Conservation (phyloP, 2,113 vertebrate species). For the Myotis davidii region DNA sequence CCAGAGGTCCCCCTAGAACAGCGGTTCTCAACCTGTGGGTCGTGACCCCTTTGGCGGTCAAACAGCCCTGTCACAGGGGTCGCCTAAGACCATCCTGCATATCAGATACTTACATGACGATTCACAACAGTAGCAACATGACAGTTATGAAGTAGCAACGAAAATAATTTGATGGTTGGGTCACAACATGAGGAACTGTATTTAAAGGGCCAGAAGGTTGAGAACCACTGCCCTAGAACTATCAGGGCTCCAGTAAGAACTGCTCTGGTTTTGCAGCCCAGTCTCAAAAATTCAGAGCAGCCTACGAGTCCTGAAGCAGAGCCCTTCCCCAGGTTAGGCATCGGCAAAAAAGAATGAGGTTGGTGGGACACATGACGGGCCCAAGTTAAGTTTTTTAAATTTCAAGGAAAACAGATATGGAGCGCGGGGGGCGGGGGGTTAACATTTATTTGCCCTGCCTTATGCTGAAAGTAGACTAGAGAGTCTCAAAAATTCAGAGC, state of each 20-base stretch:
- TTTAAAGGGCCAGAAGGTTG: too few species aligned
- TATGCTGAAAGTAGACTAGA: neutral
- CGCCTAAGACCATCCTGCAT: too few species aligned
- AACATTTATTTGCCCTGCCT: neutral
- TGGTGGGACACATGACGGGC: neutral
- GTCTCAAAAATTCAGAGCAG: neutral
- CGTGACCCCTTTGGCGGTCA: too few species aligned
- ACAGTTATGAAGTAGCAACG: too few species aligned
- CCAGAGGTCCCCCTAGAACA: neutral
- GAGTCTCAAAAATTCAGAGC: neutral
- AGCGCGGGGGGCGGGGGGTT: accelerated
- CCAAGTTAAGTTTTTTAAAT: neutral
- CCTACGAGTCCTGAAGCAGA: neutral
- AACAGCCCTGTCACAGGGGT: too few species aligned
- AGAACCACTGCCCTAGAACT: neutral
- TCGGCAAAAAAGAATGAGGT: neutral
- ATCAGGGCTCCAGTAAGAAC: neutral
- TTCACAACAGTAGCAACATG: too few species aligned
- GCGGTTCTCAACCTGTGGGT: too few species aligned
- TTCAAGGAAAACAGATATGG: neutral
- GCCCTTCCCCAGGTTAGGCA: neutral
- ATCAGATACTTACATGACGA: too few species aligned
- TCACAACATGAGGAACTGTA: too few species aligned
- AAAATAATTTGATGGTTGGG: too few species aligned
- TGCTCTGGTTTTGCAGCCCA: neutral